Evolutionary conservation across 2,113 vertebrate species (phyloP).

Genomic region (Diadophis punctatus): DNA sequence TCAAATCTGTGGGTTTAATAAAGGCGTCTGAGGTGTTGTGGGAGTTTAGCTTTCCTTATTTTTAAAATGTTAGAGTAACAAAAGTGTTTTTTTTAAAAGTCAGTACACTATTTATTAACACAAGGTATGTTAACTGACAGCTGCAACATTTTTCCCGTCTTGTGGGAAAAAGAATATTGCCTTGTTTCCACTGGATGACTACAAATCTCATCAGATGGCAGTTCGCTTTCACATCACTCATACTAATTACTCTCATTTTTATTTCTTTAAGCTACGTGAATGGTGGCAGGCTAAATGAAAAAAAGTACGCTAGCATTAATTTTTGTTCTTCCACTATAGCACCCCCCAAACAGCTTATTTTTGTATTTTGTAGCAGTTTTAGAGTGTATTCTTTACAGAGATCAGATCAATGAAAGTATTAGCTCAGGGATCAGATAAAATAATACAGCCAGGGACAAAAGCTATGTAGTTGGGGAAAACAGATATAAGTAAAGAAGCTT

Average conservation of each 20-base stretch:
- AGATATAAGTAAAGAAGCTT: not conserved
- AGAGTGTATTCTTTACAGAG: not conserved
- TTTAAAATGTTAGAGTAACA: constrained; percentile 10
- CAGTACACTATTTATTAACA: not conserved
- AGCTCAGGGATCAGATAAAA: constrained; percentile 33
- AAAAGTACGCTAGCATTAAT: not conserved
- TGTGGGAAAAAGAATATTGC: not conserved
- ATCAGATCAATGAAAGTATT: constrained; percentile 13
- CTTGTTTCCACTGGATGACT: not conserved
- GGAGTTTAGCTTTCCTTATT: not conserved
- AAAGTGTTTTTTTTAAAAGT: not conserved
- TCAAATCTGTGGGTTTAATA: not conserved
- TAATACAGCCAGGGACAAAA: not conserved
- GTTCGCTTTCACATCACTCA: not conserved
- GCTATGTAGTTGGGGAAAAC: not conserved
- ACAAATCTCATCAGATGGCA: not conserved
- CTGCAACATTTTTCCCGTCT: not conserved
- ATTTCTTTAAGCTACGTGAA: fast-evolving
- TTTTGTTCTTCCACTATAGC: not conserved
- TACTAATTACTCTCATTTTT: constrained; percentile 1
- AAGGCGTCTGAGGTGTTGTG: not conserved
- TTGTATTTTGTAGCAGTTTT: not conserved
- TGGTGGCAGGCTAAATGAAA: not conserved
- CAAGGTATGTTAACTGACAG: constrained; percentile 1
- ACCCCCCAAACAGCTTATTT: not conserved